Conservation (phyloP, 2,797 vertebrate genomes). For the Peromyscus nudipes region DNA sequence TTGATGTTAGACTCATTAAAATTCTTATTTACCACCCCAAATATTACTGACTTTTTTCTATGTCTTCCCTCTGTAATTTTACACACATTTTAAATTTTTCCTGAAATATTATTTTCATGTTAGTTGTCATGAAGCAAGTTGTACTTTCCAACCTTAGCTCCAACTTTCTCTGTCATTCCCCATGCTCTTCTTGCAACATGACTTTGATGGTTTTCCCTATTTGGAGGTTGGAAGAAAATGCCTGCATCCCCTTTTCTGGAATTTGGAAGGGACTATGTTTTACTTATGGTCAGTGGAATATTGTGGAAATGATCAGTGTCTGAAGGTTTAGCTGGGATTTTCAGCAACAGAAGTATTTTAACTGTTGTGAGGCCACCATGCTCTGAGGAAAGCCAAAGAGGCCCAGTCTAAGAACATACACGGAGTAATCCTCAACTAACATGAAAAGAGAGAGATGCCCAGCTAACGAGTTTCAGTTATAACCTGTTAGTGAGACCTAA, state of each 20-base stretch:
- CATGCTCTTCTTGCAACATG: not conserved
- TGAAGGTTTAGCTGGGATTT: not conserved
- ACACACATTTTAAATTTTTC: not conserved
- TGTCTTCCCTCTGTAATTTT: not conserved
- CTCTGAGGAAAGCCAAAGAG: not conserved
- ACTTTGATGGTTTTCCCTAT: not conserved
- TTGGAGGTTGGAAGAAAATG: not conserved
- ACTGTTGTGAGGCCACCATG: not conserved
- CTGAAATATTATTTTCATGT: not conserved
- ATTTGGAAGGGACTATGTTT: not conserved
- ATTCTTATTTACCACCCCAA: not conserved
- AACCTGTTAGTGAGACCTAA: accelerated
- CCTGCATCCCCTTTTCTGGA: not conserved
- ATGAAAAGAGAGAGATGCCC: not conserved
- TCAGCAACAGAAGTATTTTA: not conserved
- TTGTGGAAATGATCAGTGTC: not conserved
- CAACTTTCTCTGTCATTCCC: not conserved
- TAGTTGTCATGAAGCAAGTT: not conserved
- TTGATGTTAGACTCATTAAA: not conserved
- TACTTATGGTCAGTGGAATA: no score
- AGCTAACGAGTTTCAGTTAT: not conserved
- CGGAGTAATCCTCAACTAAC: no score
- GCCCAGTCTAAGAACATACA: not conserved
- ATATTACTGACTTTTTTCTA: not conserved
- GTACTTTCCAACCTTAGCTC: not conserved